Evolutionary conservation across 2,113 vertebrate genomes (phyloP), one percentile per base, ranked within the genome.

Genomic region (Pelobates fuscus): DNA sequence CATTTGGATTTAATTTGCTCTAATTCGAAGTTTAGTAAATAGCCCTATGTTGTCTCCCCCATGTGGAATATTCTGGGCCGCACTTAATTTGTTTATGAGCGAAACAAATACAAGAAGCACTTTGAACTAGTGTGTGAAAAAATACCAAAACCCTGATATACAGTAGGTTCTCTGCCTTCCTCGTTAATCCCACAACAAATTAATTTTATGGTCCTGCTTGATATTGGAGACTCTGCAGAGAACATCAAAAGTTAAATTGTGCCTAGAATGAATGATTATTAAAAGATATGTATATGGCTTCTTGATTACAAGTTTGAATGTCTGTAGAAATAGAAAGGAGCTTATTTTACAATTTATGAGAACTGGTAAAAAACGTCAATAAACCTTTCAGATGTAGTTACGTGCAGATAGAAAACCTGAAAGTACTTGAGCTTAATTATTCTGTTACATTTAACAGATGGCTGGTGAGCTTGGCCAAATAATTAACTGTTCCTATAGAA

Each of bases 311-410:
- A 77, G 55, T 61, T 68, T 77, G 73, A 77, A 61, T 46, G 44
- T 43, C 61, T 49, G 43, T 67, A 67, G 58, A 76, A 60, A 67
- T 60, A 64, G 43, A 55, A 60, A 68, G 66, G 55, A 68, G 73
- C 64, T 77, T 77, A 77, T 68, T 77, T 58, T 68, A 61, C 67
- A 67, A 77, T 77, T 68, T 68, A 77, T 77, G 73, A 77, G 73
- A 46, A 52, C 64, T 77, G 73, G 55, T 77, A 77, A 76, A 76
- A 76, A 37, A 20, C 71, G 58, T 76, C 72, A 76, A 76, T 76
- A 76, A 77, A 77, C 24, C 64, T 49, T 77, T 67, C 64, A 60
- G 49, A 74, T 57, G 65, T 68, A 44, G 64, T 77, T 68, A 77
- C 68, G 65, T 49, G 65, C 65, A 66, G 73, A 77, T 68, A 60